Percentiles rank a stretch among this genome's conserved stretches.
Evolutionary conservation across 2,888 invertebrate species (phyloP).

Genomic region (Mycalesis mineus): DNA sequence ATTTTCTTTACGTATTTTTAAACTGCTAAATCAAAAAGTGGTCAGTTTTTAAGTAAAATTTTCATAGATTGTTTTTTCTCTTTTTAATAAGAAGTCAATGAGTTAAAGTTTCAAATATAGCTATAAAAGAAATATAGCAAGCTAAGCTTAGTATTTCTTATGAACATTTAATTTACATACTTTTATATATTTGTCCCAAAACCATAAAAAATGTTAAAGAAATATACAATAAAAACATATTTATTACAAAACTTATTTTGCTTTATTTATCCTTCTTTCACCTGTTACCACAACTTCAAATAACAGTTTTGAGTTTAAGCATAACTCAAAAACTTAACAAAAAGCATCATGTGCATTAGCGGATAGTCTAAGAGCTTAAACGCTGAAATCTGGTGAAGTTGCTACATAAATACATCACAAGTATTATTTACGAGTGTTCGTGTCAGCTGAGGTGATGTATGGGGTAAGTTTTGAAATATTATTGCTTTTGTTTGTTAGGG

Average conservation of each 20-base stretch:
- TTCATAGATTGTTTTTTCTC: no score
- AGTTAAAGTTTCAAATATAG: no score
- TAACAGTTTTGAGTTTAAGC: conserved; percentile 10
- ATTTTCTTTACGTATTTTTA: no score
- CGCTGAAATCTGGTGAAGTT: conserved; percentile 28
- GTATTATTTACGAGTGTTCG: conserved; percentile 42
- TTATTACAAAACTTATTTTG: background rate
- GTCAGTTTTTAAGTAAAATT: no score
- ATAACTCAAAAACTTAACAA: conserved; percentile 20
- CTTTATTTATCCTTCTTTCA: conserved; percentile 11
- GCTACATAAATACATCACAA: conserved; percentile 49
- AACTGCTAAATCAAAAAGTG: no score
- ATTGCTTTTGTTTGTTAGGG: conserved; percentile 27
- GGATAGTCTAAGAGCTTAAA: conserved; percentile 22
- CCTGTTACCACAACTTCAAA: conserved; percentile 18
- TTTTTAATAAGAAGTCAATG: no score
- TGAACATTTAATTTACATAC: no score
- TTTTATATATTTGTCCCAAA: background rate
- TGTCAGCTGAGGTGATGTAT: conserved; percentile 43
- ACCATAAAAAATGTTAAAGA: no score
- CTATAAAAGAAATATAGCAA: no score
- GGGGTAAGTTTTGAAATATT: conserved; percentile 37
- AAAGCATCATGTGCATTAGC: conserved; percentile 24
- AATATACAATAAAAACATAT: background rate
- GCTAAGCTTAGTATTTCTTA: no score